A percentile compares a stretch with the other conserved stretches of the same genome.
These are phyloP conservation scores for Globia sparganii DNA, from an alignment of 2,888 invertebrate genomes.

Conservation along the genomic window DNA sequence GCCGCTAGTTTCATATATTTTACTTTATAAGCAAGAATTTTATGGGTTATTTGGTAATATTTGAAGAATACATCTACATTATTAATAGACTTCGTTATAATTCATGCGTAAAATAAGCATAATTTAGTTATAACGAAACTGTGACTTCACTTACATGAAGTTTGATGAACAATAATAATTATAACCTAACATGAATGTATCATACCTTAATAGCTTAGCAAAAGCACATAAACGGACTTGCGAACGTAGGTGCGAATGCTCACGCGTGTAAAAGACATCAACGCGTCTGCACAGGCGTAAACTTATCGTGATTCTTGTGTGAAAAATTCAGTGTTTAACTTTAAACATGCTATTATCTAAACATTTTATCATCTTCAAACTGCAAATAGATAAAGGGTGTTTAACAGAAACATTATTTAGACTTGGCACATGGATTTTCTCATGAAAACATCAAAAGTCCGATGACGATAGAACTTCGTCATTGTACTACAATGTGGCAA, in stretches of 20 bases:
- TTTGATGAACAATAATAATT: background rate
- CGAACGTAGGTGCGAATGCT: slow-evolving; percentile 14
- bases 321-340: slow-evolving; percentile 35
- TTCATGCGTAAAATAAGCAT: background rate
- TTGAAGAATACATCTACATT: background rate
- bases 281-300: slow-evolving; percentile 65
- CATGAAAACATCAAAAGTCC: slow-evolving; percentile 7
- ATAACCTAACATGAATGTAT: background rate
- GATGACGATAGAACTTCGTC: slow-evolving; percentile 23
- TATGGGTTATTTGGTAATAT: slow-evolving; percentile 1
- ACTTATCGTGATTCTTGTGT: slow-evolving; percentile 8
- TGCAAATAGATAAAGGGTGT: slow-evolving; percentile 40
- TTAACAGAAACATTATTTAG: slow-evolving; percentile 28
- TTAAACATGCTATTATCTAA: slow-evolving; percentile 44
- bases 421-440: slow-evolving; percentile 22
- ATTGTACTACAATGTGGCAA: slow-evolving; percentile 20
- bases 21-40: background rate
- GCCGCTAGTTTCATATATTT: no score
- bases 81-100: background rate
- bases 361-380: slow-evolving; percentile 29
- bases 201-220: background rate
- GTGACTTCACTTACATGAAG: background rate
- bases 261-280: slow-evolving; percentile 70
- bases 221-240: background rate
- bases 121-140: slow-evolving; percentile 7